These are phyloP conservation scores for Leptothorax acervorum DNA, from an alignment of 2,888 invertebrate species.

Conservation along the genomic window DNA sequence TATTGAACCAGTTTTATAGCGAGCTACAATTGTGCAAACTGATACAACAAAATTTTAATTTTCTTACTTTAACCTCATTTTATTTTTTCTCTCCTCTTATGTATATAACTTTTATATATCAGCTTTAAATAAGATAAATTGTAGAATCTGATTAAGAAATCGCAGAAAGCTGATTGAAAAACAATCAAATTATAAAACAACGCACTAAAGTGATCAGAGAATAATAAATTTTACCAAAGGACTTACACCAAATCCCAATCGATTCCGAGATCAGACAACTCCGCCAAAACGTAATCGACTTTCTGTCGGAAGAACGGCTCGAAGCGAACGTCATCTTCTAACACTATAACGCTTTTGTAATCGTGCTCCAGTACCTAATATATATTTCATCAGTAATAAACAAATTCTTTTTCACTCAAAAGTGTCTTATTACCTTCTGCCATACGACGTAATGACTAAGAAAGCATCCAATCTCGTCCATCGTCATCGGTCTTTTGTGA, in stretches of 20 bases:
- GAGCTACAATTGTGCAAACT: background rate
- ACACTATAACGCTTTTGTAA: constrained; percentile 90
- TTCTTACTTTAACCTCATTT: background rate
- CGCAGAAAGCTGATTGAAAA: background rate
- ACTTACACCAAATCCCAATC: constrained; percentile 97
- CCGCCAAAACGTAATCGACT: constrained; percentile 88
- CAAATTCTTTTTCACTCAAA: background rate
- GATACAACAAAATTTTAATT: background rate
- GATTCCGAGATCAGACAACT: constrained; percentile 87
- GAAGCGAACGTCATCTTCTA: constrained; percentile 98
- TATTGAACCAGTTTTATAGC: background rate
- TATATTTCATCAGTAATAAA: constrained; percentile 31
- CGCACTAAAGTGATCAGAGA: background rate
- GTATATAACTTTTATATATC: background rate
- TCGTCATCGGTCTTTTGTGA: constrained; percentile 96
- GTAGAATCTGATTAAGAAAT: background rate
- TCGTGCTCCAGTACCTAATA: constrained; percentile 88
- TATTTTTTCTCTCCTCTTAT: background rate
- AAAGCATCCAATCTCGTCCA: constrained; percentile 99
- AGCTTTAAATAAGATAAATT: background rate
- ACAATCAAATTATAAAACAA: background rate
- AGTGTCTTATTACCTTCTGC: constrained; percentile 89
- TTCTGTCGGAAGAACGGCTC: constrained; percentile 93
- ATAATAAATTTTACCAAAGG: background rate
- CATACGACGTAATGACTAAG: constrained; percentile 97